Evolutionary conservation across 2,113 vertebrate species (phyloP), one percentile per base, ranked within the genome.

Genomic region (Tautogolabrus adspersus): DNA sequence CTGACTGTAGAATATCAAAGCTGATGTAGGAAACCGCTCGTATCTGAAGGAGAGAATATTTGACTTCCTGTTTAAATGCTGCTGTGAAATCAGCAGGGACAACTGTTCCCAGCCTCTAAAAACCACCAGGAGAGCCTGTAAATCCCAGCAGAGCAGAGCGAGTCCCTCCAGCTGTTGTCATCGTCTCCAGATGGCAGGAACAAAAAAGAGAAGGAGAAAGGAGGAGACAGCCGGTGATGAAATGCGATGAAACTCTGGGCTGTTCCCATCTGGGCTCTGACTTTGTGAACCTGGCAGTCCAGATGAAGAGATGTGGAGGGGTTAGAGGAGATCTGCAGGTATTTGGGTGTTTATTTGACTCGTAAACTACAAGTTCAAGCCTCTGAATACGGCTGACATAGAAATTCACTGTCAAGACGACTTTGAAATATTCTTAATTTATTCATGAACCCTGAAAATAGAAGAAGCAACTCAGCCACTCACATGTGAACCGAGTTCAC

Each of bases 81-180:
- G 46, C n/a, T 66, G 22, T 2, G 12, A 18, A 44, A 44, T 23
- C 69, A 60, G 59, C 52, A 44, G 69, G 68, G 47, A 30, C 66
- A 80, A 70, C 40, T 44, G 49, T 38, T 56, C 46, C 5, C n/a
- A 12, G 66, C n/a, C 52, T 66, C 46, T 22, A 55, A 62, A 37
- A 19, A 51, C 23, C 61, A 52, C 15, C 56, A 12, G 74, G 55
- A 81, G 65, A 70, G 55, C 11, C 34, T 65, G 73, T 44, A 37
- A 60, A 60, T 77, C 58, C 72, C 63, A 7, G 72, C 72, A 64
- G 77, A 72, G 72, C 38, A 4, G 10, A 67, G n/a, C 30, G 13
- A 61, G 47, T 74, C 74, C 46, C 75, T 76, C 66, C 79, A 79
- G 79, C 79, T 76, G 72, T 56, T 82, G 62, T 38, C 72, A n/a